These are phyloP conservation scores for Oceanodroma leucorhoa DNA, from an alignment of 2,797 vertebrate genomes.

Conservation along the genomic window DNA sequence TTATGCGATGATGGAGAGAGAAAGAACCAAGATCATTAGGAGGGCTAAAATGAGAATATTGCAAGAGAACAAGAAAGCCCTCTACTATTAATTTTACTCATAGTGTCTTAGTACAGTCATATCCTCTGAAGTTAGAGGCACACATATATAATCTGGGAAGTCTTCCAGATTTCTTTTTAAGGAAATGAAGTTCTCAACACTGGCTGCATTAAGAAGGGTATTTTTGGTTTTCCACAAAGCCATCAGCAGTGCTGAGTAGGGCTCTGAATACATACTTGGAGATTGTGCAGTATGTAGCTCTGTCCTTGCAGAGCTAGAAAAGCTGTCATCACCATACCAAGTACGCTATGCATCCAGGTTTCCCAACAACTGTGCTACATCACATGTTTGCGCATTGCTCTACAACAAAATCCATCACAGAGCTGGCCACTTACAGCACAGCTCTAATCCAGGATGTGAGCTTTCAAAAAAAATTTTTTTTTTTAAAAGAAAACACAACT, in stretches of 20 bases:
- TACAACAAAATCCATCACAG: background rate
- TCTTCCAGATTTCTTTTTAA: slow-evolving; percentile 25
- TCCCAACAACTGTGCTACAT: background rate
- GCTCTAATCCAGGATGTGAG: background rate
- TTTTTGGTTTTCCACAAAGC: background rate
- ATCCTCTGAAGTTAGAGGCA: background rate
- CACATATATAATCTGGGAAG: background rate
- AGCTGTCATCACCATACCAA: background rate
- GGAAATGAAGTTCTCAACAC: slow-evolving; percentile 11
- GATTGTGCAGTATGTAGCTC: background rate
- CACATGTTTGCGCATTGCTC: background rate
- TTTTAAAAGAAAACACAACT: background rate
- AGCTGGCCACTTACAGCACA: background rate
- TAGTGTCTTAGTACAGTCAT: background rate
- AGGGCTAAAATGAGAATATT: background rate
- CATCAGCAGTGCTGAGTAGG: background rate
- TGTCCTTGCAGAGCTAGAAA: background rate
- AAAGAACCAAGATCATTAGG: background rate
- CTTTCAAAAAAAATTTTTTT: background rate
- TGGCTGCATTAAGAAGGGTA: background rate
- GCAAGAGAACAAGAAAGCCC: background rate
- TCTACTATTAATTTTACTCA: background rate
- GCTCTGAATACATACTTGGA: background rate
- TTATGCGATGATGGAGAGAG: background rate
- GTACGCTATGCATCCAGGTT: background rate